Conservation (phyloP, 2,888 invertebrate species). For the Xylota sylvarum region DNA sequence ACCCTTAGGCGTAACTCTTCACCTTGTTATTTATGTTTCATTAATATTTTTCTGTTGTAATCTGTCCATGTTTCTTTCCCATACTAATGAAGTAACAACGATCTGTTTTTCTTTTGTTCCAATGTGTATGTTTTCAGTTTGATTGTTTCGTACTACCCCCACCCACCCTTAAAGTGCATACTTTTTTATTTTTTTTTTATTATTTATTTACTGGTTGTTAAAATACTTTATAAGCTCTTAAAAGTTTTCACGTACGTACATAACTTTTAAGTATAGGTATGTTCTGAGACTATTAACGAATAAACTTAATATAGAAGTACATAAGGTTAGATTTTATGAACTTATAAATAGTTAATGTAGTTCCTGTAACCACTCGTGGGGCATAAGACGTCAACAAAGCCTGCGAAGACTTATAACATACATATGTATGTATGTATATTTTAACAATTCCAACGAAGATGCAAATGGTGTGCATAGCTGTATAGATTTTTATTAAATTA, state of each 20-base stretch:
- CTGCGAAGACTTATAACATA: no score
- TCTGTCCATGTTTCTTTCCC: background rate
- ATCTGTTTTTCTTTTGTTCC: slow-evolving; percentile 3
- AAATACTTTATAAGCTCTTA: background rate
- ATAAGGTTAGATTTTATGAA: background rate
- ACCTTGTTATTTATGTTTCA: slow-evolving; percentile 16
- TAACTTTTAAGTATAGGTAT: background rate
- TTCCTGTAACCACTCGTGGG: no score
- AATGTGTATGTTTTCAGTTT: slow-evolving; percentile 35
- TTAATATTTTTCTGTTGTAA: slow-evolving; percentile 21
- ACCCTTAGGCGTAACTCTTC: slow-evolving; percentile 47
- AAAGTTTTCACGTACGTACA: background rate
- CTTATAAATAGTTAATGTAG: no score
- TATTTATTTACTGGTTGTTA: background rate
- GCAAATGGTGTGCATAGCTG: no score
- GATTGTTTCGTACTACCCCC: background rate
- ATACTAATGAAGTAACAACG: slow-evolving; percentile 5
- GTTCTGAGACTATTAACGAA: no score
- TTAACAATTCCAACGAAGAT: no score
- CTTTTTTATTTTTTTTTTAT: slow-evolving; percentile 38
- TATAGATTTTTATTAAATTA: no score
- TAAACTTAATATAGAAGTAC: no score
- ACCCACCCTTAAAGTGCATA: slow-evolving; percentile 32
- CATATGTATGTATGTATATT: no score
- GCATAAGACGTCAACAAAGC: no score